These are phyloP conservation scores for Vandiemenella viatica DNA, from an alignment of 2,888 invertebrate species.

Conservation along the genomic window DNA sequence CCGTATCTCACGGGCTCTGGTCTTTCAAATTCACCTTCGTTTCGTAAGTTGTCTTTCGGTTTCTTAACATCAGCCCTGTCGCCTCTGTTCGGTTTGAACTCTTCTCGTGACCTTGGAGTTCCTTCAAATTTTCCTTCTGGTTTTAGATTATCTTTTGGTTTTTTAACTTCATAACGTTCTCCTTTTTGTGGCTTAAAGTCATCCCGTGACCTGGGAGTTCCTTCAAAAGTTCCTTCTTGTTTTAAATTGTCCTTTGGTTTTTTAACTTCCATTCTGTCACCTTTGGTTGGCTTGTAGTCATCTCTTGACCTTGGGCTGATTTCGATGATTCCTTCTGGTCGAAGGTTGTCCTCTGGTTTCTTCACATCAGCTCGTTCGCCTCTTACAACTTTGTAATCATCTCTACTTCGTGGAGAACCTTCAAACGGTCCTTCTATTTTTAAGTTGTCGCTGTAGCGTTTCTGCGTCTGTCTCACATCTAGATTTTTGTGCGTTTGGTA, in stretches of 20 bases:
- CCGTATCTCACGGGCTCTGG: constrained; percentile 5
- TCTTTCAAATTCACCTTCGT: constrained; percentile 32
- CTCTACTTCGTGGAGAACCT: constrained; percentile 28
- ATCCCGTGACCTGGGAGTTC: constrained; percentile 30
- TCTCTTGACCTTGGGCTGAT: constrained; percentile 10
- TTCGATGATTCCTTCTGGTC: constrained; percentile 13
- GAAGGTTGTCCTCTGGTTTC: constrained; percentile 31
- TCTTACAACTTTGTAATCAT: constrained; percentile 41
- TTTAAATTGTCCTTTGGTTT: constrained; percentile 31
- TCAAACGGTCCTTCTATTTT: constrained; percentile 33
- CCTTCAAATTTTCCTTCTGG: constrained; percentile 35
- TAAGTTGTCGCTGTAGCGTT: constrained; percentile 15
- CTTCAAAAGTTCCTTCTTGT: constrained; percentile 36
- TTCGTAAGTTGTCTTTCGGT: constrained; percentile 37
- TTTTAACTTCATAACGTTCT: constrained; percentile 26
- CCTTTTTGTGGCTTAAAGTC: constrained; percentile 28
- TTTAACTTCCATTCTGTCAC: constrained; percentile 16
- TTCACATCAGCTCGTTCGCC: constrained; percentile 31
- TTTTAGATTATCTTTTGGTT: constrained; percentile 42
- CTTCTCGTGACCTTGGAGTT: constrained; percentile 8
- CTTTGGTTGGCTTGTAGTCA: constrained; percentile 10
- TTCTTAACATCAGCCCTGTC: constrained; percentile 16
- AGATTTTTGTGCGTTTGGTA: too few species aligned
- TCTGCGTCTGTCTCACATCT: constrained; percentile 3
- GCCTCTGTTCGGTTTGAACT: constrained; percentile 13